A percentile compares a stretch with the other conserved stretches of the same genome.
Conservation (phyloP, 2,797 vertebrate species). For the Toxotes lorentzi region DNA sequence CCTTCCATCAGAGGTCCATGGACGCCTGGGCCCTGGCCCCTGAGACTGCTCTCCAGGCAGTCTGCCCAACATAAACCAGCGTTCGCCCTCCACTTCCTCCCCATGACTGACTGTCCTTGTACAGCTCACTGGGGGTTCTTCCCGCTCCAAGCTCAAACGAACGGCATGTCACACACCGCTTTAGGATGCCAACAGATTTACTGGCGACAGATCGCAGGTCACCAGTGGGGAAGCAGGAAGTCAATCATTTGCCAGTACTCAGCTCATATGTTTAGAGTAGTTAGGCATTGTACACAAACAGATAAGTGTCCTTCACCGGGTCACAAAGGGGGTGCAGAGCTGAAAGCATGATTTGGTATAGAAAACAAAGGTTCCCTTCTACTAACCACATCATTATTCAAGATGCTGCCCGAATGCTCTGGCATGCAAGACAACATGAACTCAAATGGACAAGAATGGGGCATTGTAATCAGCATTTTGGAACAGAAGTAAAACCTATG, state of each 20-base stretch:
- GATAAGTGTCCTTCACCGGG: slow-evolving; percentile 67
- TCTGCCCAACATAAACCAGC: slow-evolving; percentile 66
- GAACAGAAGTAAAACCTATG: slow-evolving; percentile 6
- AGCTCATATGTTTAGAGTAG: slow-evolving; percentile 67
- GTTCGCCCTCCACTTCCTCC: slow-evolving; percentile 59
- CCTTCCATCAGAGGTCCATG: slow-evolving; percentile 66
- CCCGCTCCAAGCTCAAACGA: slow-evolving; percentile 59
- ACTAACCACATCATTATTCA: slow-evolving; percentile 66
- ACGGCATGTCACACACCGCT: slow-evolving; percentile 44
- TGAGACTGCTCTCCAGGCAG: slow-evolving; percentile 68
- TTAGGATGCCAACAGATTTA: slow-evolving; percentile 58
- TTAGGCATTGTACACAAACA: slow-evolving; percentile 75
- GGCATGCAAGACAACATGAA: slow-evolving; percentile 50
- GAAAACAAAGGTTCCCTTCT: slow-evolving; percentile 75
- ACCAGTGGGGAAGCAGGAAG: slow-evolving; percentile 74
- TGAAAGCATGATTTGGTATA: slow-evolving; percentile 58
- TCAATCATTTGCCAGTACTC: slow-evolving; percentile 80
- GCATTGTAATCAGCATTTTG: slow-evolving; percentile 40
- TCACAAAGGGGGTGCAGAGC: slow-evolving; percentile 60
- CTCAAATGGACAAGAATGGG: slow-evolving; percentile 48
- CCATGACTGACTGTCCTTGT: slow-evolving; percentile 53
- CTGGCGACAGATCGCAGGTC: slow-evolving; percentile 64
- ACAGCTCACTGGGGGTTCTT: slow-evolving; percentile 58
- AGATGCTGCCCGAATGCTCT: slow-evolving; percentile 67
- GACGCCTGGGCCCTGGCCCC: slow-evolving; percentile 47